A percentile compares a stretch with the other conserved stretches of the same genome.
phyloP scores from a whole-genome alignment of 2,113 vertebrate species.

The Xyrauchen texanus region DNA sequence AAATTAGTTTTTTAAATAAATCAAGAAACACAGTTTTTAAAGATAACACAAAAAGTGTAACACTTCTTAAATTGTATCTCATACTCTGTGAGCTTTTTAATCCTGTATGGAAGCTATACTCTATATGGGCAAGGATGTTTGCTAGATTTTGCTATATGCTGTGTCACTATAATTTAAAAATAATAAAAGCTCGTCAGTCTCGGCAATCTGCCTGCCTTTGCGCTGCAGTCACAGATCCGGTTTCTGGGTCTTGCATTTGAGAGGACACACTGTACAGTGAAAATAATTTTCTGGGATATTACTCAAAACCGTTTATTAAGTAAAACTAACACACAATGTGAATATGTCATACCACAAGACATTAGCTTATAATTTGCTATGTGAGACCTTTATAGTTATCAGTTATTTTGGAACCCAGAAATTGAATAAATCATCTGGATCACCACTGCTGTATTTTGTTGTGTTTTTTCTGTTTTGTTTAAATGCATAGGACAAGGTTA shows the following conservation, averaged over 20 bases:
- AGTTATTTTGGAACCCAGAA: no score
- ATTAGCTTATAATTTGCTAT: no score
- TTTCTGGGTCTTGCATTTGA: background rate
- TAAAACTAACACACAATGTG: background rate
- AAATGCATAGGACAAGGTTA: no score
- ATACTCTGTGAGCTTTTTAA: background rate
- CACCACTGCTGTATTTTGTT: no score
- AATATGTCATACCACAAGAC: no score
- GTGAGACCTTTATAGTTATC: no score
- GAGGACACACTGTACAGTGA: background rate
- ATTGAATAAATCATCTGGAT: no score
- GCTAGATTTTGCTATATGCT: constrained; percentile 49
- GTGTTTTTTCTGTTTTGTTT: no score
- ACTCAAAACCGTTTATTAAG: background rate
- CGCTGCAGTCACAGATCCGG: constrained; percentile 13
- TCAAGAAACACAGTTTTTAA: no score
- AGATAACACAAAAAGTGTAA: no score
- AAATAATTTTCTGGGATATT: background rate
- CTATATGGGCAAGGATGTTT: constrained; percentile 54
- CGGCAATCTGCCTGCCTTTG: constrained; percentile 14
- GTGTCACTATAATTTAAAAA: constrained; percentile 54
- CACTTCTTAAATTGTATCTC: background rate
- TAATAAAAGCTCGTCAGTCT: constrained; percentile 43
- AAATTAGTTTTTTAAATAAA: no score
- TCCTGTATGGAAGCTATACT: constrained; percentile 17